Evolutionary conservation across 2,797 vertebrate species (phyloP).

Genomic region (Sphaeramia orbicularis): DNA sequence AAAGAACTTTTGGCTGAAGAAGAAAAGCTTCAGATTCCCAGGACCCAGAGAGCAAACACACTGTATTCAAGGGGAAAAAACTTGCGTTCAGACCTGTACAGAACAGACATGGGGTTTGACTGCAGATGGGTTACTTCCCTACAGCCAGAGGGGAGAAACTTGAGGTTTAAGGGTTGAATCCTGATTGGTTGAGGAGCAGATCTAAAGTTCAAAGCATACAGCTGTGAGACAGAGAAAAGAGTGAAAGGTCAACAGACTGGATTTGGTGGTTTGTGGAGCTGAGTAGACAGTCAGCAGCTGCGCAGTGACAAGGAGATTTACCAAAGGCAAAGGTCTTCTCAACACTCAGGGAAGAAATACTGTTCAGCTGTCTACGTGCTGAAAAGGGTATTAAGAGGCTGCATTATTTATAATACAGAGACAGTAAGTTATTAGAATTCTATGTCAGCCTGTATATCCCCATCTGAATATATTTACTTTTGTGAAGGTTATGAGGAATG

Average conservation of each 20-base stretch:
- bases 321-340: slow-evolving; percentile 65
- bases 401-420: slow-evolving; percentile 28
- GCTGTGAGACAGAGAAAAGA: slow-evolving; percentile 69
- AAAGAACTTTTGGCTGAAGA: slow-evolving; percentile 51
- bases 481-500: background rate
- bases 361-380: slow-evolving; percentile 63
- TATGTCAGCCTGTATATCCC: background rate
- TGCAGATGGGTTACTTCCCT: slow-evolving; percentile 67
- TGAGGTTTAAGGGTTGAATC: slow-evolving; percentile 34
- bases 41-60: slow-evolving; percentile 35
- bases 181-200: slow-evolving; percentile 73
- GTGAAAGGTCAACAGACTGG: slow-evolving; percentile 75
- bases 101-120: slow-evolving; percentile 33
- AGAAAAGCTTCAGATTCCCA: slow-evolving; percentile 44
- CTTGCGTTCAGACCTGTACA: slow-evolving; percentile 28
- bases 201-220: slow-evolving; percentile 77
- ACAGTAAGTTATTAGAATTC: background rate
- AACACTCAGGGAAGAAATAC: slow-evolving; percentile 61
- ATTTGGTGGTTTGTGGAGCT: slow-evolving; percentile 58
- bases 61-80: slow-evolving; percentile 9
- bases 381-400: slow-evolving; percentile 51
- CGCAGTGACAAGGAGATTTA: slow-evolving; percentile 73
- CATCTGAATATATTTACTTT: background rate
- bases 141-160: slow-evolving; percentile 40
- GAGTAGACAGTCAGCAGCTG: slow-evolving; percentile 80